Evolutionary conservation across 2,888 invertebrate species (phyloP), one percentile per base, ranked within the genome.

Genomic region (Plutella xylostella): DNA sequence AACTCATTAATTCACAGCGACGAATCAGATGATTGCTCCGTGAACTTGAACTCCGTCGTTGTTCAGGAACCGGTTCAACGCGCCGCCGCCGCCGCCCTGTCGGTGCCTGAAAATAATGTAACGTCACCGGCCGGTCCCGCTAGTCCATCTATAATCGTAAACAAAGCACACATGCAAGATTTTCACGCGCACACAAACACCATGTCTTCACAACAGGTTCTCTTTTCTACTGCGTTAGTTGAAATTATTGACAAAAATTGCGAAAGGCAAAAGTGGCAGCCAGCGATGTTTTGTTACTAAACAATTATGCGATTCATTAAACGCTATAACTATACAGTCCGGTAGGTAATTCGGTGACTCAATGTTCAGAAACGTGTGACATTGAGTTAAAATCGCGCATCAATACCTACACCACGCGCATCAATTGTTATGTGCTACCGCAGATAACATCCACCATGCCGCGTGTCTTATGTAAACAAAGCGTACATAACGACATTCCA

Each of bases 401-500:
- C 11, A 31, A 19, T 30, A 15, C 21, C 12, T 42, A 42, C 31
- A 17, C 7, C 19, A 31, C 31, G 18, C 42, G 42, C 42, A 12
- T 42, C 31, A 42, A 28, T 6, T 42, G 42, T 42, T 19, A 31
- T 14, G 42, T 42, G 18, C 31, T 42, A 31, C n/a, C 42, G 18
- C 11, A 20, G 7, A 42, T 42, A 19, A 42, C 31, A 4, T 12
- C 42, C 3, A 11, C 2, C 4, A 11, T 42, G 20, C 42, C 42
- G 12, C n/a, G n/a, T n/a, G 9, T n/a, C 9, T 31, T 31, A 11
- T 12, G n/a, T 12, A 4, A n/a, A n/a, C n/a, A n/a, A n/a, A n/a
- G n/a, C n/a, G n/a, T n/a, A n/a, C 31, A 31, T 6, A 31, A 11
- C n/a, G 7, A n/a, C 4, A 31, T 31, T 12, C 31, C 31, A n/a